Evolutionary conservation across 2,113 vertebrate species (phyloP).

Genomic region (Pontoporia blainvillei): DNA sequence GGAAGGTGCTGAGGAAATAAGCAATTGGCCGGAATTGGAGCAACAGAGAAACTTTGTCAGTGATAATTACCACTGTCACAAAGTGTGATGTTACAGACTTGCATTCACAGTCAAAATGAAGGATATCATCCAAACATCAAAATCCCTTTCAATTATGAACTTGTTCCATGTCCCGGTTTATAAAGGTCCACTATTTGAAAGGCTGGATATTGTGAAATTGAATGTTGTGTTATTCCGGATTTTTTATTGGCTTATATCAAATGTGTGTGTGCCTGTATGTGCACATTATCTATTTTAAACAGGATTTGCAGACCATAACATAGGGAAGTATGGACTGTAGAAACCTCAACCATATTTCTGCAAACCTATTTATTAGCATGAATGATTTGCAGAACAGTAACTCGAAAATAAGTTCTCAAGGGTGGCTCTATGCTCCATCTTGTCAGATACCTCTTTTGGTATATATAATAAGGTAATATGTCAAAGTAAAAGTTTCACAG

Average conservation of each 20-base stretch:
- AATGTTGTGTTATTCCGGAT: neutral
- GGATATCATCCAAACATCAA: neutral
- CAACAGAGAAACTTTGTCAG: neutral
- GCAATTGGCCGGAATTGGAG: neutral
- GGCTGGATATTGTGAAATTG: neutral
- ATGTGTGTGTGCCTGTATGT: neutral
- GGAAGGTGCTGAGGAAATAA: neutral
- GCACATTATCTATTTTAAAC: neutral
- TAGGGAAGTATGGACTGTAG: neutral
- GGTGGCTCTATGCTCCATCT: neutral
- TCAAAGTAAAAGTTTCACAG: neutral
- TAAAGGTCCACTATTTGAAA: neutral
- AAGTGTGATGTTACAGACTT: neutral
- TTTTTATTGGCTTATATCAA: neutral
- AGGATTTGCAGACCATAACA: neutral
- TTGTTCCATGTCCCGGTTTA: neutral
- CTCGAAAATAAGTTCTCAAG: neutral
- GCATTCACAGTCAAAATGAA: neutral
- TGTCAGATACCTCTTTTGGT: neutral
- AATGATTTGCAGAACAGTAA: neutral
- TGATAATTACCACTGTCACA: neutral
- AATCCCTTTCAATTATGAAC: neutral
- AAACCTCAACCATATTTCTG: neutral
- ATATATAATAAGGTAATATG: neutral
- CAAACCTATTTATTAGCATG: neutral